A percentile compares a stretch with the other conserved stretches of the same genome.
Evolutionary conservation across 2,797 vertebrate genomes (phyloP).

Genomic region (Cephalopachus bancanus): DNA sequence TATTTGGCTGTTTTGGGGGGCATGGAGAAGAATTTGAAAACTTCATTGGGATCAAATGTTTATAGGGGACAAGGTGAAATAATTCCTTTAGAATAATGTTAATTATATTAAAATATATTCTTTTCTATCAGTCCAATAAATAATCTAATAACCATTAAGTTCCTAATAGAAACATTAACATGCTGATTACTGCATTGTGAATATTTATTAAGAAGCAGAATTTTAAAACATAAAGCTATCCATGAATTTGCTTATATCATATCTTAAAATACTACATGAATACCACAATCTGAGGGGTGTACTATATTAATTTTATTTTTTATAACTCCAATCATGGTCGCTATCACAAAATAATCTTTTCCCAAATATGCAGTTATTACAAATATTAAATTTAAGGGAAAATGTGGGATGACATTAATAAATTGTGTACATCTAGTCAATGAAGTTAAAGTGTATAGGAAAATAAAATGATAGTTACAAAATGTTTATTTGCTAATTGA

Average conservation of each 20-base stretch:
- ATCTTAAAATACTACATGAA: constrained; percentile 9
- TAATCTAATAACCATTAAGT: background rate
- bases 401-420: background rate
- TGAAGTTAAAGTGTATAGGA: background rate
- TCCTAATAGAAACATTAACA: constrained; percentile 18
- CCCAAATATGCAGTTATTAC: background rate
- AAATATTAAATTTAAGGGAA: constrained; percentile 28
- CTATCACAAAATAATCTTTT: background rate
- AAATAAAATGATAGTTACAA: background rate
- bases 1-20: background rate
- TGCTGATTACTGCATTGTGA: background rate
- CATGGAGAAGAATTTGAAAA: background rate
- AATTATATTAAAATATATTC: background rate
- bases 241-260: background rate
- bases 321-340: background rate
- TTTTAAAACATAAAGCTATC: constrained; percentile 41
- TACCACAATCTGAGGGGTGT: background rate
- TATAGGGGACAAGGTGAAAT: constrained; percentile 12
- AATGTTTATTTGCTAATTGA: background rate
- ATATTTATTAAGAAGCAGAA: constrained; percentile 35
- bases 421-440: constrained; percentile 3
- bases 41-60: constrained; percentile 8
- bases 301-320: constrained; percentile 47
- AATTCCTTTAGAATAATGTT: constrained; percentile 34
- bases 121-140: constrained; percentile 49